Evolutionary conservation across 2,888 invertebrate genomes (phyloP).

Genomic region (Caenorhabditis sinica): DNA sequence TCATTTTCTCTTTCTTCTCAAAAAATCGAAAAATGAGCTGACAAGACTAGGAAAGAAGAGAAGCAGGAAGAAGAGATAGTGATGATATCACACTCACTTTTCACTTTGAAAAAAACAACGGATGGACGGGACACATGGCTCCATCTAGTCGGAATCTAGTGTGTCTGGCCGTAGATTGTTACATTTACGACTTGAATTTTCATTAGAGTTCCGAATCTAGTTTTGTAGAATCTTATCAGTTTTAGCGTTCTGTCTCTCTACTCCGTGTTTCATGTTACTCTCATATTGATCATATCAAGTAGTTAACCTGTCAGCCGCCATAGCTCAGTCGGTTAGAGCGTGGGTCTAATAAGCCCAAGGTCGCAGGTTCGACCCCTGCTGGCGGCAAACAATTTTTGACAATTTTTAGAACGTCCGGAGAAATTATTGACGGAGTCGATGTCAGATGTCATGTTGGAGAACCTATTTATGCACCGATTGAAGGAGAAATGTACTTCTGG

Average conservation of each 20-base stretch:
- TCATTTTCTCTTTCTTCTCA: constrained; percentile 12
- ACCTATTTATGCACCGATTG: constrained; percentile 78
- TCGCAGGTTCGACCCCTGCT: constrained; percentile 83
- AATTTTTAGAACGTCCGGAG: constrained; percentile 71
- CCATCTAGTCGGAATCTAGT: neutral
- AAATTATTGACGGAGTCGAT: constrained; percentile 75
- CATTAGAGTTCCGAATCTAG: neutral
- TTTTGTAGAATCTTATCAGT: neutral
- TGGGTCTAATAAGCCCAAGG: constrained; percentile 84
- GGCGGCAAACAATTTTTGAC: constrained; percentile 70
- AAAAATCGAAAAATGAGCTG: constrained; percentile 12
- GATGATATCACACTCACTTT: constrained; percentile 51
- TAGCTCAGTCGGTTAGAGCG: constrained; percentile 84
- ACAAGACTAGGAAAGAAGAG: constrained; percentile 11
- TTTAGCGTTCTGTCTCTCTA: neutral
- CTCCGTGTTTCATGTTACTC: neutral
- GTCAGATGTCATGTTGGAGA: constrained; percentile 68
- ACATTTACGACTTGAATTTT: neutral
- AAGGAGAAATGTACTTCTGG: constrained; percentile 79
- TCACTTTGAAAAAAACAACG: constrained; percentile 29
- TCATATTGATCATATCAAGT: neutral
- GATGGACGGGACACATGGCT: constrained; percentile 36
- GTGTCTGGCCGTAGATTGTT: constrained; percentile 9
- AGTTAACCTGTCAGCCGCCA: constrained; percentile 70
- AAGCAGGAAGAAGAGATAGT: constrained; percentile 23